A percentile compares a stretch with the other conserved stretches of the same genome.
These are phyloP conservation scores for Sebastes vulpes DNA, from an alignment of 2,797 vertebrate species.

Conservation along the genomic window DNA sequence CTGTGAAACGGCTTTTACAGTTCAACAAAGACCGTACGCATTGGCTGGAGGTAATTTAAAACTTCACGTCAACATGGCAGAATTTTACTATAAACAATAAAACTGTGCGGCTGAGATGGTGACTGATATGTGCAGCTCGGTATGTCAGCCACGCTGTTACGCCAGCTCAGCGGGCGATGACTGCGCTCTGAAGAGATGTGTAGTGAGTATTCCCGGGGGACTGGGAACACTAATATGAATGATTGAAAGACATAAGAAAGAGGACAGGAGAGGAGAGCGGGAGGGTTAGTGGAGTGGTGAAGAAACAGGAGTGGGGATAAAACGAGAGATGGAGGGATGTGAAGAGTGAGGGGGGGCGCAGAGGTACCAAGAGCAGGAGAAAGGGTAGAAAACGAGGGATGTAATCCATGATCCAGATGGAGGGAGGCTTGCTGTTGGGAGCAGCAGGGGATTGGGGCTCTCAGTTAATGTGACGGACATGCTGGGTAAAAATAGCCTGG, in stretches of 20 bases:
- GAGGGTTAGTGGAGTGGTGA: conserved; percentile 39
- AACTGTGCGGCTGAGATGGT: conserved; percentile 10
- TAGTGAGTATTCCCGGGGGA: conserved; percentile 44
- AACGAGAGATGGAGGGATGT: conserved; percentile 28
- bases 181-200: conserved; percentile 53
- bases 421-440: conserved; percentile 71
- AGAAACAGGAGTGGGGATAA: conserved; percentile 43
- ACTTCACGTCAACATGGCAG: background rate
- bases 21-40: background rate
- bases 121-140: conserved; percentile 29
- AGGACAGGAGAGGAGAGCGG: conserved; percentile 30
- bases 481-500: conserved; percentile 85
- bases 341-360: conserved; percentile 1
- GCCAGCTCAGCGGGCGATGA: conserved; percentile 53
- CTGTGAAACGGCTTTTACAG: background rate
- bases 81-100: conserved; percentile 28
- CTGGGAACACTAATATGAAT: conserved; percentile 69
- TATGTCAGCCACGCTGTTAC: conserved; percentile 40
- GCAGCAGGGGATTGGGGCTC: conserved; percentile 79
- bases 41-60: background rate
- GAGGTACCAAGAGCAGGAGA: conserved; percentile 37
- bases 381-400: conserved; percentile 52
- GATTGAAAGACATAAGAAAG: conserved; percentile 69
- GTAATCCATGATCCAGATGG: conserved; percentile 81
- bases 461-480: conserved; percentile 79